Percentiles rank a stretch among this genome's conserved stretches.
Conservation (phyloP, 1,140 invertebrate species). For the Wiebesia pumilae region DNA sequence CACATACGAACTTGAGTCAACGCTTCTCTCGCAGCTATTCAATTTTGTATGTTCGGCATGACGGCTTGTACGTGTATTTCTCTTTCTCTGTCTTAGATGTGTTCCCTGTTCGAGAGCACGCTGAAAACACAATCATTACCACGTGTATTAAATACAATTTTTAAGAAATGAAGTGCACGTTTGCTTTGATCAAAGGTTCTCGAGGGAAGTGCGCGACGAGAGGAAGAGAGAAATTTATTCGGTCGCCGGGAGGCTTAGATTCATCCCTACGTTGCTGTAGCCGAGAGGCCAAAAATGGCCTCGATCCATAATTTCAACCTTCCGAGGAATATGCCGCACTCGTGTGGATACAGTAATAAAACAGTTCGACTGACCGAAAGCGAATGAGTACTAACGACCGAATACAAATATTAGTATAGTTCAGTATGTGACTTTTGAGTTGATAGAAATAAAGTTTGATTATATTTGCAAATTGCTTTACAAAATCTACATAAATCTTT, state of each 20-base stretch:
- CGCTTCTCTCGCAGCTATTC: slow-evolving; percentile 3
- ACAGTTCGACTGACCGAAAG: neutral
- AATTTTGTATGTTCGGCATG: slow-evolving; percentile 37
- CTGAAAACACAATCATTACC: slow-evolving; percentile 44
- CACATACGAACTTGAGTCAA: neutral
- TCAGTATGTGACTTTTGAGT: no score
- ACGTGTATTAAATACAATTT: slow-evolving; percentile 44
- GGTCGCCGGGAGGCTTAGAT: slow-evolving; percentile 25
- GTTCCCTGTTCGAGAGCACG: no score
- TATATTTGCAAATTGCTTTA: no score
- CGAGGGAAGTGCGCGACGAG: neutral
- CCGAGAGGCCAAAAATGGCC: slow-evolving; percentile 18
- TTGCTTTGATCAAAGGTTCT: slow-evolving; percentile 47
- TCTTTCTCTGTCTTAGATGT: no score
- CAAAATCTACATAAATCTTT: neutral
- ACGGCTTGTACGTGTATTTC: neutral
- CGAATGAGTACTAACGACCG: neutral
- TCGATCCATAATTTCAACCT: slow-evolving; percentile 48
- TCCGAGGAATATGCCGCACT: neutral
- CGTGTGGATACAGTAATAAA: slow-evolving; percentile 12
- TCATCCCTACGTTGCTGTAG: neutral
- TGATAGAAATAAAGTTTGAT: no score
- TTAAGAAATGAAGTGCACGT: slow-evolving; percentile 25
- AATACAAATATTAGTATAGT: neutral
- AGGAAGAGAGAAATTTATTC: slow-evolving; percentile 42